A percentile compares a stretch with the other conserved stretches of the same genome.
Conservation (phyloP, 2,113 vertebrate genomes). For the Phalacrocorax brasilianus region DNA sequence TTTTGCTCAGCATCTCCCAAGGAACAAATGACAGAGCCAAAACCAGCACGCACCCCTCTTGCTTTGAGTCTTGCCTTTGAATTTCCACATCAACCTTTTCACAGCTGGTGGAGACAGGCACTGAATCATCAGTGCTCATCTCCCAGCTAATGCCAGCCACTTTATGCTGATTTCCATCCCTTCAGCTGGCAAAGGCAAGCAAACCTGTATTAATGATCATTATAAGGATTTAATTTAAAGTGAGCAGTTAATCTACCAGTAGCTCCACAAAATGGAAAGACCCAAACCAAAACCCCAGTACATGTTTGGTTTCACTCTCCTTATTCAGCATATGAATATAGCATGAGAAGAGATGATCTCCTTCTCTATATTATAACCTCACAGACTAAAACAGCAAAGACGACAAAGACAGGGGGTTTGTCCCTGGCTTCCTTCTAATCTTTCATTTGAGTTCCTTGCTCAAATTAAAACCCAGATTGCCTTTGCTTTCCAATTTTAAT, state of each 20-base stretch:
- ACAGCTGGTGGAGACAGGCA: neutral
- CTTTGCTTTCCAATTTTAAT: neutral
- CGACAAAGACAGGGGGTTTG: neutral
- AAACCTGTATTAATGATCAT: neutral
- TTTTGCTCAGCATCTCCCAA: neutral
- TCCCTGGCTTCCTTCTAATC: neutral
- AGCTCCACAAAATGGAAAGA: neutral
- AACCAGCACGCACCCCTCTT: neutral
- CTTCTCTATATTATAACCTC: neutral
- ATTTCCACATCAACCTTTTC: neutral
- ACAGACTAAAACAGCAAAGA: neutral
- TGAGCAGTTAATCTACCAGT: neutral
- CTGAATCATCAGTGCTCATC: neutral
- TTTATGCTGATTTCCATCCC: neutral
- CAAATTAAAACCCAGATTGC: neutral
- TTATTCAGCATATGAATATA: neutral
- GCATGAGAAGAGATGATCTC: neutral
- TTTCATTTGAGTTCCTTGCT: neutral
- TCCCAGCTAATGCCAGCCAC: neutral
- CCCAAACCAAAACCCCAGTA: neutral
- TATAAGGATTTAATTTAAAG: neutral
- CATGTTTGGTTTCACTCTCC: neutral
- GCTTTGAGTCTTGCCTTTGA: neutral
- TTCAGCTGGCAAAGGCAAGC: neutral
- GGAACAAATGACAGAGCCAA: neutral